Percentiles rank a stretch among this genome's conserved stretches.
Conservation (phyloP, 2,113 vertebrate genomes). For the Atrichornis clamosus region DNA sequence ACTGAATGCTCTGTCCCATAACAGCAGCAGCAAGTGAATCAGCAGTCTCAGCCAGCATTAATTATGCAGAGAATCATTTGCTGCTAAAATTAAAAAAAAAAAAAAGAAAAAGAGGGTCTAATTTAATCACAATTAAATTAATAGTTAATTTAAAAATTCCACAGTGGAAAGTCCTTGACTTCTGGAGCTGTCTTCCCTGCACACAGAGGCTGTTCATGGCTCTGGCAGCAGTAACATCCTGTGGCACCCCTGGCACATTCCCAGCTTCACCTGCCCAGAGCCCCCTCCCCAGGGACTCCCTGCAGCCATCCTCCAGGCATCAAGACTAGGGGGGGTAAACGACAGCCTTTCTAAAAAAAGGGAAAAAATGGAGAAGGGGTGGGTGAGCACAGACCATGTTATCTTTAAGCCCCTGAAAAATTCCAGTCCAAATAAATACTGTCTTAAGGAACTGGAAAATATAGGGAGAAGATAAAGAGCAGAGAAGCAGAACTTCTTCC, state of each 20-base stretch:
- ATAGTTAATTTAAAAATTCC: conserved; percentile 11
- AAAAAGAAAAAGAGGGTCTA: not conserved
- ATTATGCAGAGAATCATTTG: conserved; percentile 23
- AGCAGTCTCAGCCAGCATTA: not conserved
- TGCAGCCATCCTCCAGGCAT: not conserved
- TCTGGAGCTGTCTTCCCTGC: not conserved
- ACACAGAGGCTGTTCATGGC: not conserved
- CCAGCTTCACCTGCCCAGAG: not conserved
- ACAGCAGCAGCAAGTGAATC: not conserved
- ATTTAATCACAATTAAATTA: conserved; percentile 53
- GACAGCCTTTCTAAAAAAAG: not conserved
- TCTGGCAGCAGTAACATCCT: not conserved
- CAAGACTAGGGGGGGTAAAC: not conserved
- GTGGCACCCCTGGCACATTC: accelerated
- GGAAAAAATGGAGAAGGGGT: not conserved
- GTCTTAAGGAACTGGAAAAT: not conserved
- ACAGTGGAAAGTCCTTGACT: not conserved
- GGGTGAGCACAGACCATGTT: accelerated
- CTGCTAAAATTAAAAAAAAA: not conserved
- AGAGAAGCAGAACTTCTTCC: not conserved
- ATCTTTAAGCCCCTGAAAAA: not conserved
- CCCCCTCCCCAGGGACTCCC: not conserved
- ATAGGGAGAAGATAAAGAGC: not conserved
- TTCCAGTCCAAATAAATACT: not conserved
- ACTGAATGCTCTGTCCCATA: not conserved